phyloP scores from a whole-genome alignment of 64 coral and sea anemone genomes.

The Stichodactyla mertensii region DNA sequence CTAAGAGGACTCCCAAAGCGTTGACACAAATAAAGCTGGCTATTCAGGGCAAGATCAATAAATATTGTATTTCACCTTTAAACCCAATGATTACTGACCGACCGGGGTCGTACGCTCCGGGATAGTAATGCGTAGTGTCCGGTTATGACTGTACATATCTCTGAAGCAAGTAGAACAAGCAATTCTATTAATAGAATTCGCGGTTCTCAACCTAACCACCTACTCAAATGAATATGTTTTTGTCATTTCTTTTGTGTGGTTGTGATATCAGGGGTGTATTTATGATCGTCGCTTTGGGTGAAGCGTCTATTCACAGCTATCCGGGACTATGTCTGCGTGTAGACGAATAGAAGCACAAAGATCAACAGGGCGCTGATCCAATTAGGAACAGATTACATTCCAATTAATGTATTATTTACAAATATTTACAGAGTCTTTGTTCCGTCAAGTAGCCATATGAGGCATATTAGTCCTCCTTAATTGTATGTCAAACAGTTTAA shows the following conservation, averaged over 20 bases:
- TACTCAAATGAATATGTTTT: neutral
- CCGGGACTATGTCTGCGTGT: neutral
- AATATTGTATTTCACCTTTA: neutral
- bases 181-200: neutral
- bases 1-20: constrained; percentile 9
- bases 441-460: constrained; percentile 50
- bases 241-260: neutral
- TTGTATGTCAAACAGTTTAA: constrained; percentile 71
- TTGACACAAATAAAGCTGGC: constrained; percentile 25
- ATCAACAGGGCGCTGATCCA: constrained; percentile 17
- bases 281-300: neutral
- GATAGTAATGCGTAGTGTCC: neutral
- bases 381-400: constrained; percentile 33
- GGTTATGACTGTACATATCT: neutral
- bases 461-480: constrained; percentile 37
- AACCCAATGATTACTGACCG: neutral
- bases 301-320: constrained; percentile 8
- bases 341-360: neutral
- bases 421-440: constrained; percentile 68
- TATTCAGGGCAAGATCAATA: neutral
- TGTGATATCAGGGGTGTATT: neutral
- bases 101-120: neutral
- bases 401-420: constrained; percentile 50
- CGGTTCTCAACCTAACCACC: neutral
- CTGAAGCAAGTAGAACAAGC: neutral